A percentile compares a stretch with the other conserved stretches of the same genome.
Evolutionary conservation across 1,140 invertebrate species (phyloP).

Genomic region (Laodelphax striatellus): DNA sequence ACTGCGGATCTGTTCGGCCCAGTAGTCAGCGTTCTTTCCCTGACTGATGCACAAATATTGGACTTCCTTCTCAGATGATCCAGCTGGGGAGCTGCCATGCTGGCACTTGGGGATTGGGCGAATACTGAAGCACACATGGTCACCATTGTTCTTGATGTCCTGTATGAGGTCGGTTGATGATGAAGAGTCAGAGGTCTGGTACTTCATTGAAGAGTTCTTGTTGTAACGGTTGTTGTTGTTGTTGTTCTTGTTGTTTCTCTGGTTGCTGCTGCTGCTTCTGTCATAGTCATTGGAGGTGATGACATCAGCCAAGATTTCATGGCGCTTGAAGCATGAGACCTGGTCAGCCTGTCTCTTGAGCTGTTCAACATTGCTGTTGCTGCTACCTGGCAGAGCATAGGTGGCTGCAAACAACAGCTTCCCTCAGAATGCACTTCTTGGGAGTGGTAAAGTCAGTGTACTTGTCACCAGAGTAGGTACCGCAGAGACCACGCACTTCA

Average conservation of each 20-base stretch:
- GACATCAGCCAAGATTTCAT: slow-evolving; percentile 28
- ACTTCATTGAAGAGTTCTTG: background rate
- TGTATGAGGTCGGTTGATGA: slow-evolving; percentile 16
- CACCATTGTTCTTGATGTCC: slow-evolving; percentile 25
- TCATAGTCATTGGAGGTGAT: slow-evolving; percentile 14
- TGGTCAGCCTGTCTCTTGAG: slow-evolving; percentile 22
- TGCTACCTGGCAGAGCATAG: slow-evolving; percentile 38
- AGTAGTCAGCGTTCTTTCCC: slow-evolving; percentile 29
- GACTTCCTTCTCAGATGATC: slow-evolving; percentile 29
- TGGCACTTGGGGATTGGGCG: slow-evolving; percentile 37
- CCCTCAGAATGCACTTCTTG: slow-evolving; percentile 37
- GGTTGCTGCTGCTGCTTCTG: slow-evolving; percentile 16
- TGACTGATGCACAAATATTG: slow-evolving; percentile 39
- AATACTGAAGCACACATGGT: slow-evolving; percentile 42
- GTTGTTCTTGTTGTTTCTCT: slow-evolving; percentile 5
- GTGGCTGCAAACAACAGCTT: slow-evolving; percentile 38
- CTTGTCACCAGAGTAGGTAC: slow-evolving; percentile 41
- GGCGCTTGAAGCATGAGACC: slow-evolving; percentile 28
- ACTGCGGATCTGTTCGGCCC: too few relatives aligned
- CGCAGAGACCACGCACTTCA: slow-evolving; percentile 48
- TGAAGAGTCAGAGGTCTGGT: slow-evolving; percentile 3
- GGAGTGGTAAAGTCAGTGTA: slow-evolving; percentile 45
- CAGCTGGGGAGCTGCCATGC: slow-evolving; percentile 27
- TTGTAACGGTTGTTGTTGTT: slow-evolving; percentile 14
- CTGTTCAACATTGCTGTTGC: slow-evolving; percentile 32